Base-by-base conservation (phyloP, 2,113 vertebrate species). In the Odontophorus gujanensis region DNA sequence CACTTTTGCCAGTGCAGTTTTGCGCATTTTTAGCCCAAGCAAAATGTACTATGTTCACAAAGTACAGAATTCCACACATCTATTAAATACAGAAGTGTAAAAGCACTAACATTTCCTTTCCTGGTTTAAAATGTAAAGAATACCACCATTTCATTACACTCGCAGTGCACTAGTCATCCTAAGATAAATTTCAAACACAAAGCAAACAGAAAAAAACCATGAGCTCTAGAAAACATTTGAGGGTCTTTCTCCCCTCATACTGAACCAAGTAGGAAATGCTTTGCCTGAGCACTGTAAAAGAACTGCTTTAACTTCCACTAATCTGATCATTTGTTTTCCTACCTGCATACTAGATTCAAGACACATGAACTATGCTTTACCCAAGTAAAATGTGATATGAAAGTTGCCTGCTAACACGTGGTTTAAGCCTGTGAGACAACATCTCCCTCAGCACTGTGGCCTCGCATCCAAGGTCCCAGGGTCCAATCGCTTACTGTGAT, bases 1-100 rank as follows among this genome's bases (percentile, higher is more conserved):
- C 90, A 55, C 21, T 95, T 87, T 96, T 97, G 95, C 96, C 96
- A 97, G 9, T 88, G 96, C 91, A 95, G 95, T 88, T 95, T 95
- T 94, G 94, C 85, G 57, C 42, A 58, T 50, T 76, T 90, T 93
- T 45, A 81, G 57, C 30, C 65, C 36, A 65, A 84, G 81, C 3
- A 69, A 81, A 81, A 91, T 2, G 5, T 69, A 87, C 6, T 1
- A 57, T 48, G 80, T 77, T 77, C 55, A 73, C 20, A 13, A 32
- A 18, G 32, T 4, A 4, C 26, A 69, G 17, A 24, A 25, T 58
- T 85, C 71, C 55, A 80, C 43, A 34, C 40, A 42, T 65, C 17
- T 68, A 58, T 89, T 50, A 45, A 43, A 50, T 32, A 25, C 1
- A 50, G 24, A 85, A 4, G 13, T 18, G 47, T 40, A 47, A 83